phyloP scores from a whole-genome alignment of 37 sponge, comb jelly and placozoan species.

The Lycopodina hypogea region DNA sequence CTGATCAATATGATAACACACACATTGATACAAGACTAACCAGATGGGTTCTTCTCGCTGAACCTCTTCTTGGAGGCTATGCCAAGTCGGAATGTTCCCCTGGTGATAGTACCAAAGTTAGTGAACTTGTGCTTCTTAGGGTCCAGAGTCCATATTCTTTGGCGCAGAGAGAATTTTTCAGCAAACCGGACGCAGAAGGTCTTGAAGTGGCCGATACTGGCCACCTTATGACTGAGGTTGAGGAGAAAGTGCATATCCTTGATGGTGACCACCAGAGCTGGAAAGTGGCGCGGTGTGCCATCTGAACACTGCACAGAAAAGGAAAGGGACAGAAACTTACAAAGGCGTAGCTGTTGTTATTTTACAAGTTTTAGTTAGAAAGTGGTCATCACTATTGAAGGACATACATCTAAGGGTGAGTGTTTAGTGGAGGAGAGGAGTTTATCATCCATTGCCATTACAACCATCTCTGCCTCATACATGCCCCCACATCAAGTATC shows the following conservation, averaged over 20 bases:
- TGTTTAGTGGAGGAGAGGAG: neutral
- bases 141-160: slow-evolving; percentile 66
- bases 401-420: neutral
- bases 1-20: no score
- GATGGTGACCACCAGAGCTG: slow-evolving; percentile 72
- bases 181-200: slow-evolving; percentile 72
- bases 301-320: neutral
- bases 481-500: no score
- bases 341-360: neutral
- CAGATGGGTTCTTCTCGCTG: slow-evolving; percentile 12
- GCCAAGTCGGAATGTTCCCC: slow-evolving; percentile 51
- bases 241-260: slow-evolving; percentile 68
- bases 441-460: no score
- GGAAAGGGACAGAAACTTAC: neutral
- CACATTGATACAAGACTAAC: slow-evolving; percentile 16
- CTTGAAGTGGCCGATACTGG: slow-evolving; percentile 52
- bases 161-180: slow-evolving; percentile 61
- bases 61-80: slow-evolving; percentile 40
- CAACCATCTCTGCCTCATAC: no score
- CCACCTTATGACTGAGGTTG: slow-evolving; percentile 63
- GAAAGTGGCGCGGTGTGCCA: slow-evolving; percentile 46
- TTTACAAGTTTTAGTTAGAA: neutral
- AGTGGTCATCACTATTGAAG: neutral
- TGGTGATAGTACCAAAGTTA: slow-evolving; percentile 45
- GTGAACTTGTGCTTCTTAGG: slow-evolving; percentile 38